A percentile compares a stretch with the other conserved stretches of the same genome.
These are phyloP conservation scores for Campoletis sonorensis DNA, from an alignment of 1,140 invertebrate genomes.

Conservation along the genomic window DNA sequence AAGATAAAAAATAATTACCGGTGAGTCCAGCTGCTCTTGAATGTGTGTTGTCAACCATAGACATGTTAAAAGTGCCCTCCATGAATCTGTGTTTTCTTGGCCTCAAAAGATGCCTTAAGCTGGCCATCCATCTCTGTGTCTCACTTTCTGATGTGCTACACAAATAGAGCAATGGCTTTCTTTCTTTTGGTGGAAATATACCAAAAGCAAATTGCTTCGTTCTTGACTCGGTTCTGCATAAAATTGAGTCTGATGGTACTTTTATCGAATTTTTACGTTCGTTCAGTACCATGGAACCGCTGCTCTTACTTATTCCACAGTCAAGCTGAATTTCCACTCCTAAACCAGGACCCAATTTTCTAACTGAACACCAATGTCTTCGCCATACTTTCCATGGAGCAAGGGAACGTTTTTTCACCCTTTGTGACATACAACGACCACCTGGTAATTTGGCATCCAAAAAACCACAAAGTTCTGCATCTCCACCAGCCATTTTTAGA, in stretches of 20 bases:
- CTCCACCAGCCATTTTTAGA: slow-evolving; percentile 56
- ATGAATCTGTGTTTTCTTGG: slow-evolving; percentile 67
- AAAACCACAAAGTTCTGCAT: slow-evolving; percentile 67
- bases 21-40: slow-evolving; percentile 75
- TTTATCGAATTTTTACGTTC: slow-evolving; percentile 63
- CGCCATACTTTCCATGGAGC: slow-evolving; percentile 71
- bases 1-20: slow-evolving; percentile 57
- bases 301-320: slow-evolving; percentile 55
- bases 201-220: slow-evolving; percentile 78
- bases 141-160: slow-evolving; percentile 77
- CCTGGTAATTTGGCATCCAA: slow-evolving; percentile 68
- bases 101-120: slow-evolving; percentile 74
- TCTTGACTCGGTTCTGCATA: slow-evolving; percentile 77
- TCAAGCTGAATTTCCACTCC: slow-evolving; percentile 70
- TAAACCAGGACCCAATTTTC: slow-evolving; percentile 62
- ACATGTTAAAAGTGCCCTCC: slow-evolving; percentile 74
- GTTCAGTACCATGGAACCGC: slow-evolving; percentile 31
- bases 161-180: slow-evolving; percentile 76
- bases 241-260: slow-evolving; percentile 71
- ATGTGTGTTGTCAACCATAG: slow-evolving; percentile 77
- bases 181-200: slow-evolving; percentile 74
- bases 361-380: slow-evolving; percentile 72
- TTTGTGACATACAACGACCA: slow-evolving; percentile 61
- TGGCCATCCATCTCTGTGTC: slow-evolving; percentile 78
- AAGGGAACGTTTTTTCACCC: slow-evolving; percentile 65